A percentile compares a stretch with the other conserved stretches of the same genome.
phyloP scores from a whole-genome alignment of 2,113 vertebrate species.

The Sprattus sprattus region DNA sequence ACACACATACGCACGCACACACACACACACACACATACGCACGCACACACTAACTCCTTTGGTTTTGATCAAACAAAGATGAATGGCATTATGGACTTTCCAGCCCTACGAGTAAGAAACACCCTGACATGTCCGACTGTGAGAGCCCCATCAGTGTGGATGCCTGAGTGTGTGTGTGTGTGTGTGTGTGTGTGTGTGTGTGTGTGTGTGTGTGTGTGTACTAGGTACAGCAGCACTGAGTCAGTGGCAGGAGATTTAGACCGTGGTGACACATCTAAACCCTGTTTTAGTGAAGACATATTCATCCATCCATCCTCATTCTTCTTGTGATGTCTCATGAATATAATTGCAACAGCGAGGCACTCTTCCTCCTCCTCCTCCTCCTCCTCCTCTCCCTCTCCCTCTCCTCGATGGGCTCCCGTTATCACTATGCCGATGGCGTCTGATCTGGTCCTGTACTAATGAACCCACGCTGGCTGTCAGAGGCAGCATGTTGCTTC shows the following conservation, averaged over 20 bases:
- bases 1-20: not conserved
- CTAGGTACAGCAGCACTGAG: not conserved
- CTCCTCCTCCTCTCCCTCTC: not conserved
- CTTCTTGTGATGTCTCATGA: not conserved
- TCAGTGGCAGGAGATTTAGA: not conserved
- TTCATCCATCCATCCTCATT: not conserved
- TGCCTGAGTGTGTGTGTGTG: constrained; percentile 10
- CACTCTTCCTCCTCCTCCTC: not conserved
- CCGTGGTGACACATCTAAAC: not conserved
- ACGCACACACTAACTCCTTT: not conserved
- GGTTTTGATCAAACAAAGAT: too few species aligned
- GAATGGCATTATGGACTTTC: too few species aligned
- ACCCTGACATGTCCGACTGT: too few species aligned
- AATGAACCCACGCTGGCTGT: constrained; percentile 15
- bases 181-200: constrained; percentile 31
- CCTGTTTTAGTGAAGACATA: not conserved
- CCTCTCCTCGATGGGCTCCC: constrained; percentile 4
- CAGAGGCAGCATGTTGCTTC: not conserved
- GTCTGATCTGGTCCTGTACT: constrained; percentile 7
- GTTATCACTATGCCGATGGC: constrained; percentile 15
- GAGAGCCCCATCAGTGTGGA: not conserved
- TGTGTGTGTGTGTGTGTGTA: constrained; percentile 33
- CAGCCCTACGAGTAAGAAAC: too few species aligned
- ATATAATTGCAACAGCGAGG: not conserved
- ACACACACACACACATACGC: not conserved